A percentile compares a stretch with the other conserved stretches of the same genome.
Evolutionary conservation across 2,113 vertebrate species (phyloP).

Genomic region (Carlito syrichta): DNA sequence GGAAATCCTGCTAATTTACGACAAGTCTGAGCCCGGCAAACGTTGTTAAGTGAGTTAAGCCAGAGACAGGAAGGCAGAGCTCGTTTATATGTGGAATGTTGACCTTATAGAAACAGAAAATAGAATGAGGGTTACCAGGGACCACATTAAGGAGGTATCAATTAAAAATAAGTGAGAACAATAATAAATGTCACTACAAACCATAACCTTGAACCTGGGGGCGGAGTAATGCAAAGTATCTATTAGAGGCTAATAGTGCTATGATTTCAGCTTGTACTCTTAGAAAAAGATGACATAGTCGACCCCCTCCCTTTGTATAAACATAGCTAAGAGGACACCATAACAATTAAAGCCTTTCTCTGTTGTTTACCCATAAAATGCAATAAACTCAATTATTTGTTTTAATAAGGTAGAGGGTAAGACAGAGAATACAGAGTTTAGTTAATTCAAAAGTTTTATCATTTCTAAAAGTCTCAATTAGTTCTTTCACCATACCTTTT

Average conservation of each 20-base stretch:
- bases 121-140: background rate
- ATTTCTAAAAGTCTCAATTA: slow-evolving; percentile 29
- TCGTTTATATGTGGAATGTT: background rate
- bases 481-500: slow-evolving; percentile 9
- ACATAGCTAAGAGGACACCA: background rate
- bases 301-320: background rate
- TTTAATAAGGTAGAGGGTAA: background rate
- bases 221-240: background rate
- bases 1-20: background rate
- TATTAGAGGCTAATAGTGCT: background rate
- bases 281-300: background rate
- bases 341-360: background rate
- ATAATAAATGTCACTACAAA: background rate
- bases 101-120: background rate
- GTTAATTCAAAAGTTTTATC: slow-evolving; percentile 43
- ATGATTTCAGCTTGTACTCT: background rate
- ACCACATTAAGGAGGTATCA: background rate
- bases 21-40: background rate
- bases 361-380: background rate
- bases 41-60: background rate
- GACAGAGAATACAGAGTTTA: background rate
- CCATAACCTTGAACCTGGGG: background rate
- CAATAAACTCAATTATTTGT: background rate
- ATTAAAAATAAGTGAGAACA: background rate
- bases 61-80: background rate